phyloP scores from a whole-genome alignment of 2,113 vertebrate genomes.

The Hoplias malabaricus region DNA sequence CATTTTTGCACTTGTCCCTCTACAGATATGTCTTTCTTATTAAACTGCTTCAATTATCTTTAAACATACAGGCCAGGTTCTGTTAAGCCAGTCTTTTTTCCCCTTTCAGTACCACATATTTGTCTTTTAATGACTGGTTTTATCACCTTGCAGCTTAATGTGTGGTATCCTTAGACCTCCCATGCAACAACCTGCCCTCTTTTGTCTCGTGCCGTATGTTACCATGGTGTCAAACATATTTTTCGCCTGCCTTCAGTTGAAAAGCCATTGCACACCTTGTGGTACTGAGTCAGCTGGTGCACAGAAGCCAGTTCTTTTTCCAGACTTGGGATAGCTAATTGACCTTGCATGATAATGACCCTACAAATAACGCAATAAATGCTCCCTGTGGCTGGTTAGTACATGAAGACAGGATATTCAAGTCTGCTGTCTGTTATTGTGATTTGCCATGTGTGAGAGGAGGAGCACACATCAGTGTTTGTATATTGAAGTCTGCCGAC shows the following conservation, averaged over 20 bases:
- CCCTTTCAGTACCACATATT: background rate
- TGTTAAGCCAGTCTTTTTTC: background rate
- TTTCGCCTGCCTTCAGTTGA: background rate
- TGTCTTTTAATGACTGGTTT: background rate
- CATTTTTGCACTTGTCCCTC: slow-evolving; percentile 4
- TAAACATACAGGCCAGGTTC: background rate
- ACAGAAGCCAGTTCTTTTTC: slow-evolving; percentile 17
- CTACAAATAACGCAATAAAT: slow-evolving; percentile 38
- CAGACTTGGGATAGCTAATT: slow-evolving; percentile 32
- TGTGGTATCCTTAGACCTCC: slow-evolving; percentile 1
- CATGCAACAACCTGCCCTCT: background rate
- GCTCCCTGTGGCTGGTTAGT: slow-evolving; percentile 41
- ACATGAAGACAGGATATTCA: slow-evolving; percentile 46
- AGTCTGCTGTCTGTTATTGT: slow-evolving; percentile 30
- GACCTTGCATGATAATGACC: slow-evolving; percentile 33
- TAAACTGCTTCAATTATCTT: background rate
- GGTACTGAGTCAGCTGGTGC: background rate
- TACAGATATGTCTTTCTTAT: slow-evolving; percentile 8
- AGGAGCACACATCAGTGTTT: slow-evolving; percentile 41
- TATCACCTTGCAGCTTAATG: background rate
- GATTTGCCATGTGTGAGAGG: slow-evolving; percentile 49
- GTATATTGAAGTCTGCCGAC: slow-evolving; percentile 30
- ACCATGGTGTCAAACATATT: slow-evolving; percentile 1
- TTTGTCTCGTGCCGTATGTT: slow-evolving; percentile 11
- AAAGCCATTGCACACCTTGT: background rate